phyloP scores from a whole-genome alignment of 2,113 vertebrate species.

The Polypterus senegalus region DNA sequence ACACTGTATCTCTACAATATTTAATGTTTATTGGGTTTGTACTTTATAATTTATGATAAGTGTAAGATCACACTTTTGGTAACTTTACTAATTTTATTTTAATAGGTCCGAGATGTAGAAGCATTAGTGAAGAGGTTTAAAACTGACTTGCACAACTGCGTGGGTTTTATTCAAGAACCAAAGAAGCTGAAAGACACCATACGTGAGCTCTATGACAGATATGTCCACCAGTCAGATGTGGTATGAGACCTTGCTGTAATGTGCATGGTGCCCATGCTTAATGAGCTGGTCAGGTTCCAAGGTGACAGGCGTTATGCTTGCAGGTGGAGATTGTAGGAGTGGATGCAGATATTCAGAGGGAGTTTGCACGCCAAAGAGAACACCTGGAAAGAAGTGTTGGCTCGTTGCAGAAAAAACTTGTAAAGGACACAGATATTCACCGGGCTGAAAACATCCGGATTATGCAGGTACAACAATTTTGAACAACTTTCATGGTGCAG shows the following conservation, averaged over 20 bases:
- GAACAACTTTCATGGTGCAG: too few species aligned
- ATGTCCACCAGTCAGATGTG: slow-evolving; percentile 51
- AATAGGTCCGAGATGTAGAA: slow-evolving; percentile 61
- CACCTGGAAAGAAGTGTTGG: slow-evolving; percentile 62
- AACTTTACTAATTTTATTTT: not conserved
- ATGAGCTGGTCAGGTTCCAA: not conserved
- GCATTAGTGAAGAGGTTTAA: slow-evolving; percentile 58
- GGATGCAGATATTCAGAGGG: slow-evolving; percentile 56
- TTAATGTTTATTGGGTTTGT: too few species aligned
- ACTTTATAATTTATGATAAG: too few species aligned
- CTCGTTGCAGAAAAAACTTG: slow-evolving; percentile 56
- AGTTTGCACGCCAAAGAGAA: slow-evolving; percentile 52
- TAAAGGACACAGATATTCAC: slow-evolving; percentile 58
- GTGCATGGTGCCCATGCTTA: not conserved
- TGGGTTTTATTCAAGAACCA: slow-evolving; percentile 66
- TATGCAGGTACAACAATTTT: slow-evolving; percentile 55
- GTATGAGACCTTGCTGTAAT: slow-evolving; percentile 44
- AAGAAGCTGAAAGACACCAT: slow-evolving; percentile 63
- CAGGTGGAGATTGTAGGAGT: slow-evolving; percentile 58
- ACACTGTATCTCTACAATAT: too few species aligned
- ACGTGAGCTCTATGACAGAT: slow-evolving; percentile 50
- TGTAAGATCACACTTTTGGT: too few species aligned
- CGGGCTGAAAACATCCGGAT: slow-evolving; percentile 53
- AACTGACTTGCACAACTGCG: slow-evolving; percentile 68
- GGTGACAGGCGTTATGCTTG: not conserved